Conservation (phyloP, 2,888 invertebrate genomes). For the Odontocolon sp. region DNA sequence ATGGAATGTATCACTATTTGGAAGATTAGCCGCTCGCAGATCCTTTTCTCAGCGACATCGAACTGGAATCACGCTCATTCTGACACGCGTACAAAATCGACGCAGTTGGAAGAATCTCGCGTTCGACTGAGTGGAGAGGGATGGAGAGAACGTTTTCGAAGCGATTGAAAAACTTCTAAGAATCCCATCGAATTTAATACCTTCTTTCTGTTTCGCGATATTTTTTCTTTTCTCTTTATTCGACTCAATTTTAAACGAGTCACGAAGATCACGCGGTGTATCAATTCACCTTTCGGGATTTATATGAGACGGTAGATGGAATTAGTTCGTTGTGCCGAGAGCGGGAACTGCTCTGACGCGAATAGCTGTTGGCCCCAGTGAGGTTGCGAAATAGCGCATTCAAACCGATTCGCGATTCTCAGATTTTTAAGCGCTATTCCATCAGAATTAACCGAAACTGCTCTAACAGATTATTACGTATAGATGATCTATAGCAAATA, state of each 20-base stretch:
- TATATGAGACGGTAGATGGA: conserved; percentile 37
- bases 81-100: conserved; percentile 24
- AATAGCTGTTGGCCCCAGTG: conserved; percentile 44
- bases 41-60: conserved; percentile 59
- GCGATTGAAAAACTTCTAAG: conserved; percentile 6
- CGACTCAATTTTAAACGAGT: conserved; percentile 15
- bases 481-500: too few species aligned
- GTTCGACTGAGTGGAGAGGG: conserved; percentile 28
- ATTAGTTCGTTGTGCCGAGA: conserved; percentile 61
- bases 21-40: conserved; percentile 74
- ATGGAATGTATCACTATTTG: conserved; percentile 79
- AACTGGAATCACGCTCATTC: conserved; percentile 51
- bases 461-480: too few species aligned
- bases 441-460: too few species aligned
- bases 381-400: conserved; percentile 71
- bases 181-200: conserved; percentile 15
- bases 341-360: conserved; percentile 54
- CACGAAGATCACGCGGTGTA: not conserved
- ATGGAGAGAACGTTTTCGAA: conserved; percentile 20
- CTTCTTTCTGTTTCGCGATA: not conserved
- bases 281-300: conserved; percentile 14
- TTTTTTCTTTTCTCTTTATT: not conserved
- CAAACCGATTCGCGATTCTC: too few species aligned
- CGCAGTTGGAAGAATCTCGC: conserved; percentile 61
- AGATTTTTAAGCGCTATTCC: too few species aligned